Percentiles rank a stretch among this genome's conserved stretches.
Evolutionary conservation across 1,140 invertebrate species (phyloP).

Genomic region (Scylla paramamosain): DNA sequence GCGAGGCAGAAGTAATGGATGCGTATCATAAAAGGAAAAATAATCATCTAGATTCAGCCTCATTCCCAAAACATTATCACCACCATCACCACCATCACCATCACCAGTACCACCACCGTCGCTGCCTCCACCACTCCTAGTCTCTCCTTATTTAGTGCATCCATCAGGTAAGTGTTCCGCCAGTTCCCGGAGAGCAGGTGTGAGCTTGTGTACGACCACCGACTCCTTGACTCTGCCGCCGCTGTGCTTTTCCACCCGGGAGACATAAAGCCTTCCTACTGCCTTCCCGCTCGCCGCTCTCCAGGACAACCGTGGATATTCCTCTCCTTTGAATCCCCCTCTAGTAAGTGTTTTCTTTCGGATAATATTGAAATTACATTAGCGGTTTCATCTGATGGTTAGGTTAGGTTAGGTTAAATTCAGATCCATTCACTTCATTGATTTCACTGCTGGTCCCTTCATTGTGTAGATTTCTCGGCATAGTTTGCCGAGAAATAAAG

Average conservation of each 20-base stretch:
- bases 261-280: conserved; percentile 50
- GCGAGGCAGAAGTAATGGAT: no score
- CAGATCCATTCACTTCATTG: no score
- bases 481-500: no score
- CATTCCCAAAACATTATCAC: neutral
- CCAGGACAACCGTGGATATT: conserved; percentile 69
- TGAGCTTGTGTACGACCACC: conserved; percentile 60
- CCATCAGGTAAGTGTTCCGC: conserved; percentile 45
- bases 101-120: no score
- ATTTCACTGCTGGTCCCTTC: no score
- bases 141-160: neutral
- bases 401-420: no score
- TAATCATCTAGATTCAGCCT: no score
- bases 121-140: no score
- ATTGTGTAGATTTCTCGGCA: no score
- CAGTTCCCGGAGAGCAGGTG: conserved; percentile 58
- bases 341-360: conserved; percentile 34
- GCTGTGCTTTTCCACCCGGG: conserved; percentile 64
- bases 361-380: neutral
- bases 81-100: neutral
- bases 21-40: no score
- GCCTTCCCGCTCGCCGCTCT: neutral
- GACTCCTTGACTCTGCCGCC: conserved; percentile 51
- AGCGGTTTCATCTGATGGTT: no score
- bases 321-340: conserved; percentile 58